phyloP scores from a whole-genome alignment of 2,888 invertebrate species.

The Drosophila emarginata region DNA sequence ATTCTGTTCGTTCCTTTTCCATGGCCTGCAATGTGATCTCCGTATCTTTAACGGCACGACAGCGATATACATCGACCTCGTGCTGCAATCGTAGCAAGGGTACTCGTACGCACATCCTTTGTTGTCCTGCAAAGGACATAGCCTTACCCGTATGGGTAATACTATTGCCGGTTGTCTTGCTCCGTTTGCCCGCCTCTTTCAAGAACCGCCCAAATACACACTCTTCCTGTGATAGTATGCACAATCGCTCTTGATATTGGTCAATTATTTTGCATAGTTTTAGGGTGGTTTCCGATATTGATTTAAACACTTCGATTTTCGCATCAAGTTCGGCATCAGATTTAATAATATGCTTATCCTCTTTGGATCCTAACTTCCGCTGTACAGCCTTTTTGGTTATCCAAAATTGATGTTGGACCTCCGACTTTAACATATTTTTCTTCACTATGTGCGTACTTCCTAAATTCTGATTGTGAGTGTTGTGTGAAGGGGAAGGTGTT shows the following conservation, averaged over 20 bases:
- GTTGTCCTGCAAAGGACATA: constrained; percentile 94
- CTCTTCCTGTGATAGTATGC: constrained; percentile 97
- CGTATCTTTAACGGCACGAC: constrained; percentile 95
- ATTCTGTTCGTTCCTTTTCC: constrained; percentile 97
- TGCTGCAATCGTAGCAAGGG: constrained; percentile 95
- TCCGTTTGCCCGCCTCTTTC: constrained; percentile 95
- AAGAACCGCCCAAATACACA: constrained; percentile 96
- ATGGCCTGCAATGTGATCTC: constrained; percentile 94
- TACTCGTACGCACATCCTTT: constrained; percentile 92
- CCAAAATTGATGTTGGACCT: constrained; percentile 98
- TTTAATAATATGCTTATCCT: constrained; percentile 97
- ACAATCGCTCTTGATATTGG: constrained; percentile 95
- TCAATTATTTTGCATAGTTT: constrained; percentile 94
- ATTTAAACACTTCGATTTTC: constrained; percentile 91
- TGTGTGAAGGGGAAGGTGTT: not conserved
- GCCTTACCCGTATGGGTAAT: constrained; percentile 93
- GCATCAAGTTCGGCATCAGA: constrained; percentile 98
- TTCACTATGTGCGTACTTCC: not conserved
- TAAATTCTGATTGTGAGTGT: not conserved
- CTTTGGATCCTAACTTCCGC: constrained; percentile 96
- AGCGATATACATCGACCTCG: constrained; percentile 98
- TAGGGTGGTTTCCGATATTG: constrained; percentile 94
- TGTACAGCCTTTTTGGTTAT: constrained; percentile 97
- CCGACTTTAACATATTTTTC: constrained; percentile 81
- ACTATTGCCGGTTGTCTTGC: constrained; percentile 92